Percentiles rank a stretch among this genome's conserved stretches.
phyloP scores from a whole-genome alignment of 2,888 invertebrate species.

The Sarcophaga caerulescens region DNA sequence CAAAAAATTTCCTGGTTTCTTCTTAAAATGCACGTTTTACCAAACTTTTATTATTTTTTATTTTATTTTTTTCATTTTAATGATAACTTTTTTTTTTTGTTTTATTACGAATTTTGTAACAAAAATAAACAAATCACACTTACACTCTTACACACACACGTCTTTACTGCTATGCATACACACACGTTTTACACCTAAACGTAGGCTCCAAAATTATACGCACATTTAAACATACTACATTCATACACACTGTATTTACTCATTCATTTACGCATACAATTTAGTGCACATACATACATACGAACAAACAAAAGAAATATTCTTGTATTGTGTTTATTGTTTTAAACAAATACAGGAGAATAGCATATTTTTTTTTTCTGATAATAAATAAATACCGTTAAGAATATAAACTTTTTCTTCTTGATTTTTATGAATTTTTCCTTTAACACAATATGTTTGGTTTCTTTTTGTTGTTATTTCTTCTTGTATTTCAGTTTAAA shows the following conservation, averaged over 20 bases:
- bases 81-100: slow-evolving; percentile 30
- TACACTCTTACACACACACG: slow-evolving; percentile 31
- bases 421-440: slow-evolving; percentile 7
- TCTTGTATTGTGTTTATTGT: not conserved
- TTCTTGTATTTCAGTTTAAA: not conserved
- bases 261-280: too few species aligned
- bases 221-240: not conserved
- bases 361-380: not conserved
- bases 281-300: too few species aligned
- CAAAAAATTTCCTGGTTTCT: slow-evolving; percentile 2
- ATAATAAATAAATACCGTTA: not conserved
- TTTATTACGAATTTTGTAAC: slow-evolving; percentile 25
- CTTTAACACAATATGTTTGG: slow-evolving; percentile 14
- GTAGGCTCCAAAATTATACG: not conserved
- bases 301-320: not conserved
- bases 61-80: slow-evolving; percentile 27
- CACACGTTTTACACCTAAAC: not conserved
- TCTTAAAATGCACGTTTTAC: slow-evolving; percentile 7
- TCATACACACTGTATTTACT: not conserved
- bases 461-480: not conserved
- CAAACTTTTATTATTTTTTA: not conserved
- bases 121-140: slow-evolving; percentile 60
- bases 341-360: not conserved
- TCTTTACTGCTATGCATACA: not conserved
- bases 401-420: slow-evolving; percentile 31